Conservation (phyloP, 2,888 invertebrate species). For the Leptinotarsa rubiginosa region DNA sequence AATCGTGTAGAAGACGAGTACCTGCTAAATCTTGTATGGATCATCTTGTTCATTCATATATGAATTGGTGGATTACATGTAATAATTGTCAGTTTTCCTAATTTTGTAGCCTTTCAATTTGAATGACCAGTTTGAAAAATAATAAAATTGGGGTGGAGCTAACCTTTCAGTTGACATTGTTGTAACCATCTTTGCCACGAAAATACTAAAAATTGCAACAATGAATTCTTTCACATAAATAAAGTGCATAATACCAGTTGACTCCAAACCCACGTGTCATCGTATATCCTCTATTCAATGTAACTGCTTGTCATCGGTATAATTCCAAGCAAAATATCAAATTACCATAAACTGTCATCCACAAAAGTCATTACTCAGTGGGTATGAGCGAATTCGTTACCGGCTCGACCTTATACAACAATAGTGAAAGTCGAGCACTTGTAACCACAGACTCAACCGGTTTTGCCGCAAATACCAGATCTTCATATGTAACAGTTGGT, state of each 20-base stretch:
- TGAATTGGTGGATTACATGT: too few species aligned
- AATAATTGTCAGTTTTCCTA: too few species aligned
- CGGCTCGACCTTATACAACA: conserved; percentile 49
- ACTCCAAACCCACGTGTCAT: conserved; percentile 23
- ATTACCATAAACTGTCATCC: conserved; percentile 50
- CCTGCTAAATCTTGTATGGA: too few species aligned
- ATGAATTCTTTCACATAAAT: background rate
- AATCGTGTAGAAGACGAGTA: too few species aligned
- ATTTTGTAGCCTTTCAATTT: too few species aligned
- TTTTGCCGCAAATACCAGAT: conserved; percentile 56
- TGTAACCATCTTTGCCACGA: background rate
- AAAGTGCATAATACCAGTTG: background rate
- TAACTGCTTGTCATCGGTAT: conserved; percentile 40
- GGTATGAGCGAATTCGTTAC: conserved; percentile 54
- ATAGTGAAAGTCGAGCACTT: conserved; percentile 59
- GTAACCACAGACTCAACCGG: conserved; percentile 53
- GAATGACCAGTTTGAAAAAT: too few species aligned
- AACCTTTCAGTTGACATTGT: too few species aligned
- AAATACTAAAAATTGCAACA: background rate
- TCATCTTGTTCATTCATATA: too few species aligned
- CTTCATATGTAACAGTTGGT: conserved; percentile 57
- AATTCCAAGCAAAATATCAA: conserved; percentile 48
- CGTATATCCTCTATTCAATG: conserved; percentile 37
- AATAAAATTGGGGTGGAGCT: too few species aligned
- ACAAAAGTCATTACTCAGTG: conserved; percentile 47